These are phyloP conservation scores for Yponomeuta evonymella DNA, from an alignment of 2,888 invertebrate genomes.

Conservation along the genomic window DNA sequence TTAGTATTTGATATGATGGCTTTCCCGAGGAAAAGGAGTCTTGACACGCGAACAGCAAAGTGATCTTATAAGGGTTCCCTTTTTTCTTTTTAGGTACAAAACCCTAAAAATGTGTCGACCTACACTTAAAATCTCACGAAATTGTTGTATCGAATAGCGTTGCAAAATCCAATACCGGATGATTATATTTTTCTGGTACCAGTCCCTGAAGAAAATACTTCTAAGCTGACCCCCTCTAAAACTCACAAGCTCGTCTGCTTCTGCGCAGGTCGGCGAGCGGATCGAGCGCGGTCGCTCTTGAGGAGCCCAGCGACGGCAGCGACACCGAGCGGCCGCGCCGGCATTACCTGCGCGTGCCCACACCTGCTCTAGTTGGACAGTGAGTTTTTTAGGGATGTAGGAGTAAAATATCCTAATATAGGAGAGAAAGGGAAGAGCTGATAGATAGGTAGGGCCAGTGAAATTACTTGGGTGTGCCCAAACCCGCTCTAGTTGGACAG, in stretches of 20 bases:
- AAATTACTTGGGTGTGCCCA: slow-evolving; percentile 61
- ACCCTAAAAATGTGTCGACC: no score
- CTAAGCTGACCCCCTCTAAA: neutral
- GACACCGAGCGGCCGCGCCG: slow-evolving; percentile 61
- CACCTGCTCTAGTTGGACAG: slow-evolving; percentile 51
- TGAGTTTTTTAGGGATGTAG: neutral
- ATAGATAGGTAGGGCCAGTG: slow-evolving; percentile 33
- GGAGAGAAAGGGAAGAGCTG: no score
- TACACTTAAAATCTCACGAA: no score
- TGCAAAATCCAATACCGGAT: no score
- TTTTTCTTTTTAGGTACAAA: no score
- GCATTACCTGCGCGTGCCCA: slow-evolving; percentile 59
- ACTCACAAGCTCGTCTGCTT: neutral
- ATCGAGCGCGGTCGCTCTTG: slow-evolving; percentile 43
- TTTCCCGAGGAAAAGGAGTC: no score
- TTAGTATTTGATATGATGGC: no score
- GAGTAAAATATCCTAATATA: no score
- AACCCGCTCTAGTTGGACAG: slow-evolving; percentile 51
- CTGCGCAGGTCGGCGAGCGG: slow-evolving; percentile 54
- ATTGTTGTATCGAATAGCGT: no score
- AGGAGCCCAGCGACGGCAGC: slow-evolving; percentile 65
- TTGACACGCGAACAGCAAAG: no score
- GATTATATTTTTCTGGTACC: no score
- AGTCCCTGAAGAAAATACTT: neutral
- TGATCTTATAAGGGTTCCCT: no score